Evolutionary conservation across 2,113 vertebrate genomes (phyloP), one percentile per base, ranked within the genome.

Genomic region (Tragelaphus scriptus): DNA sequence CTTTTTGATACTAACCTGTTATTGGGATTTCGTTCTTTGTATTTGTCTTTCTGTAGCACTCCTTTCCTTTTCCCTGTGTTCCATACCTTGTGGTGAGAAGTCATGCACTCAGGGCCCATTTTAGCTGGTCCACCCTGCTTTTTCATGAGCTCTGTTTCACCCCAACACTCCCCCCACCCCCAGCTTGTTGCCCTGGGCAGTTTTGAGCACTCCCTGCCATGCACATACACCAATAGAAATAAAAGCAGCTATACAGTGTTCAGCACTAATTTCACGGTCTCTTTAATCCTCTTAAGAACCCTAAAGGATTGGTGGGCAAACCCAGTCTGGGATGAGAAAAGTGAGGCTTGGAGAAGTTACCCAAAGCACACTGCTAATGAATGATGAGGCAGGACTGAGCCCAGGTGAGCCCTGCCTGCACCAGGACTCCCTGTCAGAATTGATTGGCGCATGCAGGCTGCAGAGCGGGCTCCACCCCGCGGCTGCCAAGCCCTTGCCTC

Each of bases 401-500:
- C 28, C 32, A 6, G 59, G 32, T 1, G 25, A 44, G 56, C 13
- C 7, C 21, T 2, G 2, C 30, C 5, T 0, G 47, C 2, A 1
- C 7, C 3, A 55, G 26, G n/a, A 3, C 32, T 44, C 26, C 36
- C 53, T 10, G 36, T 9, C 44, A 6, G n/a, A 47, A 14, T 7
- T 21, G 30, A 7, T 26, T 36, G n/a, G 40, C 2, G 6, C 59
- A 5, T 3, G 2, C 4, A 2, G 15, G 40, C 40, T n/a, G 6
- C 19, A 3, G 21, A 36, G 13, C 17, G 0, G 8, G 12, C 47
- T 55, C 28, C 15, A 23, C 49, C 5, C 9, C 0, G 2, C 10
- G 21, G 87, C n/a, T 40, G 15, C 87, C 16, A 2, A 28, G 2
- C 40, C 19, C 44, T 40, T 25, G 65, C 16, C 75, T 51, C 30